These are phyloP conservation scores for Leguminivora glycinivorella DNA, from an alignment of 1,140 invertebrate genomes.

Conservation along the genomic window DNA sequence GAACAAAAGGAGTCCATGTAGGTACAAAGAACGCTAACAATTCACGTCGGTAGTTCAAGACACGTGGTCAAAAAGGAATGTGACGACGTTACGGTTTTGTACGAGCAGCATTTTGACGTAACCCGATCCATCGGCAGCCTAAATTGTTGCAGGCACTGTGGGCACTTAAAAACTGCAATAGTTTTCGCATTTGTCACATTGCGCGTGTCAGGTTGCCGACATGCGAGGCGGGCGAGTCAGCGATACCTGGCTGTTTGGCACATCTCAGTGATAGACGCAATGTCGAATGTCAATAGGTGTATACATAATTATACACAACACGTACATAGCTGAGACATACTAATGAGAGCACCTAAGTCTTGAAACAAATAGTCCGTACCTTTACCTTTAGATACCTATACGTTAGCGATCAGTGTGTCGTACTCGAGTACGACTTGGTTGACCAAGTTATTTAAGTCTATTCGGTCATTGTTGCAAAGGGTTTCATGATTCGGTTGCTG, in stretches of 20 bases:
- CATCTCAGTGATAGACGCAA: neutral
- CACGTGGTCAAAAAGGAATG: slow-evolving; percentile 5
- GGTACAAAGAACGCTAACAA: neutral
- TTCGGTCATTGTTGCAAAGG: no score
- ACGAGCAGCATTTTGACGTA: slow-evolving; percentile 2
- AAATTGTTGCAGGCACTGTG: slow-evolving; percentile 23
- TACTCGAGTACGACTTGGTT: no score
- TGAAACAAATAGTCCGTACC: no score
- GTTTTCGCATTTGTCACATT: slow-evolving; percentile 67
- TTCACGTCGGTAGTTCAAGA: neutral
- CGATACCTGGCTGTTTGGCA: slow-evolving; percentile 12
- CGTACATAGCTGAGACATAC: no score
- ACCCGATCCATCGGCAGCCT: neutral
- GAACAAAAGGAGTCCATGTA: no score
- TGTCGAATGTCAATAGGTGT: no score
- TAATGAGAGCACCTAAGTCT: no score
- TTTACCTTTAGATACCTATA: no score
- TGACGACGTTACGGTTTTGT: neutral
- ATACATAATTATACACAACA: no score
- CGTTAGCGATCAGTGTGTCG: no score
- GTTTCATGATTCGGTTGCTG: no score
- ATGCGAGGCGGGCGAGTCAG: slow-evolving; percentile 18
- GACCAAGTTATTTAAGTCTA: no score
- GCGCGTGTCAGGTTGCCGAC: slow-evolving; percentile 41
- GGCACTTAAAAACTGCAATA: slow-evolving; percentile 59